Evolutionary conservation across 30 jellyfish, hydroid and myxozoan species (phyloP), one percentile per base, ranked within the genome.

Genomic region (Aurelia aurita): DNA sequence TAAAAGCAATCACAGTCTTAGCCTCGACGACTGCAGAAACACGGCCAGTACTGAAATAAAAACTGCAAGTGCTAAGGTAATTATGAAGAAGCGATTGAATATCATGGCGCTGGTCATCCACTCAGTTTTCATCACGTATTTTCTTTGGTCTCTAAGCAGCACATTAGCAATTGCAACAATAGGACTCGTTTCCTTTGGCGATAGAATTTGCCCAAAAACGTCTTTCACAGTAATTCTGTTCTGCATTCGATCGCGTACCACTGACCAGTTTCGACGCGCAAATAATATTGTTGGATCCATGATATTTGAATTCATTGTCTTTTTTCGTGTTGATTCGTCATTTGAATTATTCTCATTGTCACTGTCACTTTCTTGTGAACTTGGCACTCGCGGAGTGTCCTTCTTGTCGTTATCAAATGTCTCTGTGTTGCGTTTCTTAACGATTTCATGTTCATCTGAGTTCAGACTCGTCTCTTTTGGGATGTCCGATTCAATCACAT

Each of bases 41-140:
- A 89, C 97, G 2, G 97, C 93, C 22, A 89, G 63, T 21, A 89
- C 15, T n/a, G 97, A 89, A 32, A 89, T 53, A 13, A 80, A 23
- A 63, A 89, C 91, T 7, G 97, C 86, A 7, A 89, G 45, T 16
- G 72, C 62, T 31, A 89, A 51, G 9, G 72, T 22, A 63, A 89
- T 79, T 19, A 81, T 62, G 82, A 89, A 89, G 72, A 89, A 81
- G 22, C 97, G 86, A 58, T 89, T 89, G 28, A 89, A 72, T 13
- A 89, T 81, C 85, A 89, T 89, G 29, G 97, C 97, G 31, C 91
- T 79, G 47, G 86, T 89, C 97, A 89, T 89, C 97, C 97, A 89
- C 29, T 89, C 97, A 2, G 93, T 89, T 58, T 84, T 54, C 86
- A 79, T 77, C 8, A 74, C 90, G 69, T 69, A 58, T 44, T 74